Evolutionary conservation across 2,888 invertebrate genomes (phyloP), one percentile per base, ranked within the genome.

Genomic region (Parochlus steinenii): DNA sequence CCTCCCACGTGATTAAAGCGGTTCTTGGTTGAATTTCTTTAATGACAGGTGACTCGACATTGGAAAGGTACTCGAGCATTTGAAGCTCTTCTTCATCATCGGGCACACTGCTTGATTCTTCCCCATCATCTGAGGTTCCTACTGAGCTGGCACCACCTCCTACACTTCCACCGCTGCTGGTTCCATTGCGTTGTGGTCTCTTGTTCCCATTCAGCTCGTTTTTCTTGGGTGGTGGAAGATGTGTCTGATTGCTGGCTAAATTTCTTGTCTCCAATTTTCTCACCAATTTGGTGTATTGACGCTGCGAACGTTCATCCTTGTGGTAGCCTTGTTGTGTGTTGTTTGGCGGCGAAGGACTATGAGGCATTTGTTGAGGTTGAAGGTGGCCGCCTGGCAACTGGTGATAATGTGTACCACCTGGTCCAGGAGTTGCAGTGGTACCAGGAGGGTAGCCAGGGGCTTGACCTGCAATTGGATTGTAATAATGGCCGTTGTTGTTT

Each of bases 1-100:
- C 72, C 48, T 74, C 74, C 80, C 87, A 82, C 50, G 80, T 74
- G 47, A 87, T 71, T 55, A 85, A 71, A 51, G 86, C 87, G 61
- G 81, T 80, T 45, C 82, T 72, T 40, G 85, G 73, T 48, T 74
- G 81, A 48, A 87, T 69, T 51, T 86, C 82, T 48, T 46, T 48
- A 50, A 77, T 80, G 66, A 71, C 72, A 37, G 81, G 81, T 47
- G 75, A 71, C 52, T 76, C 71, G 47, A 79, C 72, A 44, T 74
- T 71, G 18, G 79, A 77, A 44, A 81, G 63, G 53, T 77, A 65
- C 50, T 81, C 80, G 39, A 71, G 64, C 46, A 74, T 68, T 41
- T 70, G 67, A 46, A 76, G 76, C 46, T 72, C 65, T 45, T 63
- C 71, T 43, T 80, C 80, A 41, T 81, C 79, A 48, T 74, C 75